Conservation (phyloP, 2,888 invertebrate species). For the Anorthoa munda region DNA sequence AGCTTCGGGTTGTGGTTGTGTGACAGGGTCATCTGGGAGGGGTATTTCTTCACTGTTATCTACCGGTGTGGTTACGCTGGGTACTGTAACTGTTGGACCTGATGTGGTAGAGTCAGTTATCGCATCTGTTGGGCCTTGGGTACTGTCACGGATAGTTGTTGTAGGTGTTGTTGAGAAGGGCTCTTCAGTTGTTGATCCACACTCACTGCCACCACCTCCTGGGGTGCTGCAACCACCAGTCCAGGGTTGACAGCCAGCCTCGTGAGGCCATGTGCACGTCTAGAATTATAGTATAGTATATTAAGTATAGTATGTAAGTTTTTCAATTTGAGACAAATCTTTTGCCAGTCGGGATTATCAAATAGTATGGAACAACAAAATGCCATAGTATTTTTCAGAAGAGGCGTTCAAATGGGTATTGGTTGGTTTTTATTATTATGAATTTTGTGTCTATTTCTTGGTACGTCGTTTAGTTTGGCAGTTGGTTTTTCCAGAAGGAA, state of each 20-base stretch:
- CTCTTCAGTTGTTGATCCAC: neutral
- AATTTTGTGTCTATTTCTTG: neutral
- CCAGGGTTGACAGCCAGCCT: constrained; percentile 14
- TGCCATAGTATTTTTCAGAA: neutral
- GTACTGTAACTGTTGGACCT: neutral
- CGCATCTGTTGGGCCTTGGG: neutral
- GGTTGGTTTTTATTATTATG: neutral
- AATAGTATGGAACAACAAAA: neutral
- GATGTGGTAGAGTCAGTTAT: neutral
- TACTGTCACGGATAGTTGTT: neutral
- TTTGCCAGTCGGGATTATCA: neutral
- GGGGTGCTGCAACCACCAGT: neutral
- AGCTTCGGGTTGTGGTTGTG: neutral
- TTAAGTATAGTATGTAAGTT: no score
- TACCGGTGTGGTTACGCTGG: neutral
- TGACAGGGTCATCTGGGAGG: neutral
- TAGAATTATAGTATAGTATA: no score
- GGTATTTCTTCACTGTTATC: neutral
- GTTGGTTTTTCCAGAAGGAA: neutral
- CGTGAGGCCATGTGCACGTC: constrained; percentile 1
- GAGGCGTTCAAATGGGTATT: neutral
- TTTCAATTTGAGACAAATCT: neutral
- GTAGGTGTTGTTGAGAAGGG: neutral
- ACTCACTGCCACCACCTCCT: neutral
- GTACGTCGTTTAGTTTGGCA: neutral